Evolutionary conservation across 1,140 invertebrate genomes (phyloP), one percentile per base, ranked within the genome.

Genomic region (Belonocnema kinseyi): DNA sequence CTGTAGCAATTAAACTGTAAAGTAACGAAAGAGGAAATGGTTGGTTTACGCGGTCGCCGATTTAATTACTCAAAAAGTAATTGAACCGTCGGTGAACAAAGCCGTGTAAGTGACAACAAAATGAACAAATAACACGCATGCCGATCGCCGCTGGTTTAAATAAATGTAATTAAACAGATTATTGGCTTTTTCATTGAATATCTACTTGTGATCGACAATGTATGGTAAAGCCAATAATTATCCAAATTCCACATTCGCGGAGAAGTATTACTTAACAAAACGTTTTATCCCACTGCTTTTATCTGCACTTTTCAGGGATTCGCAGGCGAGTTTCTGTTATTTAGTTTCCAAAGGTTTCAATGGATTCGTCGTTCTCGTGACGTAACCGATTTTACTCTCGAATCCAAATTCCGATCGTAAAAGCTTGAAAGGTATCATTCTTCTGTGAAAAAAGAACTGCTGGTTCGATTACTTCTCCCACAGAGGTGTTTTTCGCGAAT

Each of bases 41-140:
- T 33, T 33, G 61, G 61, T 66, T 66, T 40, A 66, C 33, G 61
- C 26, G 61, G 61, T 66, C 26, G 26, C 61, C 61, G 61, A 66
- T 66, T 66, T 66, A 66, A 66, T 66, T 66, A 66, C 61, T 66
- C 14, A 66, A 66, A 66, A 66, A 66, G 61, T 66, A 66, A 66
- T 66, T 66, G 61, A 66, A 66, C 40, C 61, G 26, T 66, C 12
- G 58, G 19, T 61, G 61, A 66, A 33, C 26, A 33, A n/a, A 26
- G 21, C 61, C 33, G n/a, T 66, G 61, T 66, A 66, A 66, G 61
- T 66, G 61, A 66, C 61, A 66, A 66, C 61, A 66, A 66, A 66
- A 66, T 66, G 61, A 66, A 66, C 61, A 66, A 40, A 66, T 13
- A 66, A 46, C 40, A 46, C 40, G 10, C 10, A 46, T 46, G 40